Base-by-base conservation (phyloP, 2,888 invertebrate species). In the Aphodius granarius region DNA sequence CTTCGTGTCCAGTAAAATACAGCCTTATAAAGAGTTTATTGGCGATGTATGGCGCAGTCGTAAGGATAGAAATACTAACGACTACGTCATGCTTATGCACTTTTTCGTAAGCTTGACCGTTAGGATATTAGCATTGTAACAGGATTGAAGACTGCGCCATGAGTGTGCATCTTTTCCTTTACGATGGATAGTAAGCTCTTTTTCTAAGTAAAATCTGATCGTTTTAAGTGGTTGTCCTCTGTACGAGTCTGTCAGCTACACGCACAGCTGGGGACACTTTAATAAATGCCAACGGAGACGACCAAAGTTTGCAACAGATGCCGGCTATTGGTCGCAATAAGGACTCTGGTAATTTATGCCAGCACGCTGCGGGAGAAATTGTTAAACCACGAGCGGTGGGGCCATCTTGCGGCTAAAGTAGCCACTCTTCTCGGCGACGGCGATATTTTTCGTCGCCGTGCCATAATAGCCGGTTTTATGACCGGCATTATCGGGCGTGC, bases 241-340 rank as follows among this genome's bases (percentile, higher is more conserved):
- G 13, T 6, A 43, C 4, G 43, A 43, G 43, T 43, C 13, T 43
- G 43, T 43, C 13, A 43, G 43, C 43, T 9, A 43, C 43, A 13
- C 2, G 43, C 13, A 9, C 43, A 43, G 43, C 64, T 20, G 64
- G 71, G 74, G 75, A 43, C 64, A 70, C 20, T 72, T 75, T 75
- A 75, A 75, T 75, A 75, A 75, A 75, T 72, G 75, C 72, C 75
- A 71, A 72, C n/a, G n/a, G n/a, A n/a, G n/a, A n/a, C n/a, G n/a
- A n/a, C 62, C 63, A 66, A 71, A 23, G 74, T 63, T 64, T 18
- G 72, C 75, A 18, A 72, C 75, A 75, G 75, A 21, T 72, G 72
- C 65, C 19, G 66, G 65, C 75, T 72, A 75, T 72, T 72, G 75
- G 75, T 22, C 63, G 75, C 75, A 75, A 75, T 75, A 75, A 75